phyloP scores from a whole-genome alignment of 1,140 invertebrate species.

The Drosophila truncata region DNA sequence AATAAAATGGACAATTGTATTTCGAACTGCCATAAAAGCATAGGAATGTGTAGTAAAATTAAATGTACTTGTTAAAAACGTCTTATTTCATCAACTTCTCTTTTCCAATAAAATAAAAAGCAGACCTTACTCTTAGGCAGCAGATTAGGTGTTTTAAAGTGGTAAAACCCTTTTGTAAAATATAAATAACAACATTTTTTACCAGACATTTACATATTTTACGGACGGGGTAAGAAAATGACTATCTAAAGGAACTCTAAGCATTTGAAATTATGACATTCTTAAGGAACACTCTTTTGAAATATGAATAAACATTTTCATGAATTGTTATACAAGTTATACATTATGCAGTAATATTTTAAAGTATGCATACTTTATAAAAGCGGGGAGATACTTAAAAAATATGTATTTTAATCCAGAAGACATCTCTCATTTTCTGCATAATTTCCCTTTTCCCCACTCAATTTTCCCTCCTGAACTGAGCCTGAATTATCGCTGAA shows the following conservation, averaged over 20 bases:
- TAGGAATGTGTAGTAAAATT: not conserved
- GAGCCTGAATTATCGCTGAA: constrained; percentile 37
- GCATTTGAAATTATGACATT: not conserved
- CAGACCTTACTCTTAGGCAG: too few species aligned
- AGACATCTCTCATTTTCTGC: not conserved
- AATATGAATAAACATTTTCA: not conserved
- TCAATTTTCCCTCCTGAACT: constrained; percentile 5
- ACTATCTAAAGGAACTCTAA: too few species aligned
- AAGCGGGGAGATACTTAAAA: not conserved
- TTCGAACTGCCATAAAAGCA: not conserved
- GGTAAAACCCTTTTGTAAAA: not conserved
- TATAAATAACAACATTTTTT: not conserved
- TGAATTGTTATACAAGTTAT: not conserved
- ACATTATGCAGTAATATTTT: not conserved
- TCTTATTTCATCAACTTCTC: not conserved
- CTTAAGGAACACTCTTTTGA: not conserved
- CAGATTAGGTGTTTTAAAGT: not conserved
- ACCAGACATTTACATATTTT: not conserved
- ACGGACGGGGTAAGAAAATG: too few species aligned
- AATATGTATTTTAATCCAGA: not conserved
- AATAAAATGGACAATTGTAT: not conserved
- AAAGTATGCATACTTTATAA: too few species aligned
- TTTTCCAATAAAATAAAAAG: not conserved
- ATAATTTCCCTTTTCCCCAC: constrained; percentile 8
- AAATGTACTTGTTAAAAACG: not conserved